Evolutionary conservation across 2,797 vertebrate genomes (phyloP).

Genomic region (Clarias pachynema): DNA sequence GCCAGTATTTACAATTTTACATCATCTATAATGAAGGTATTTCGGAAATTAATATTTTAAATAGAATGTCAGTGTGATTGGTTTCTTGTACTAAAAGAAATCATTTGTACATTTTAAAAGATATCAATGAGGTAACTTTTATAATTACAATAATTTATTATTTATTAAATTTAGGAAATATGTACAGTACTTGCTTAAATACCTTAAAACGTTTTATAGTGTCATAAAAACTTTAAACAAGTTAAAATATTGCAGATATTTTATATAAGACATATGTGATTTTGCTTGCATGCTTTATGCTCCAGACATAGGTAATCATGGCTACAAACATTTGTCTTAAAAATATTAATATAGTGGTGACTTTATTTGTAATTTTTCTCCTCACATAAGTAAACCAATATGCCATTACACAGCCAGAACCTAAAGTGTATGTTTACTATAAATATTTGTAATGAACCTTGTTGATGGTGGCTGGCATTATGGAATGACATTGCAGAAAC

Average conservation of each 20-base stretch:
- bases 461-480: constrained; percentile 41
- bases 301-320: not conserved
- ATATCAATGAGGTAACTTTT: not conserved
- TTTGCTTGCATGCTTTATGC: not conserved
- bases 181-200: not conserved
- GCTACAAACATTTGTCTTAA: not conserved
- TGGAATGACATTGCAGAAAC: constrained; percentile 23
- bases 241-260: not conserved
- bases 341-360: constrained; percentile 17
- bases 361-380: not conserved
- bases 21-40: not conserved
- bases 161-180: not conserved
- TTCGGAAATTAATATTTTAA: not conserved
- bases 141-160: no score
- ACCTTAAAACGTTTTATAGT: not conserved
- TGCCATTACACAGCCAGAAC: constrained; percentile 33
- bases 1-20: not conserved
- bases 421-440: constrained; percentile 40
- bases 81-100: not conserved
- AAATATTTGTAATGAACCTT: constrained; percentile 45
- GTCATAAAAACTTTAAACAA: not conserved
- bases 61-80: not conserved
- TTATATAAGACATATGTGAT: not conserved
- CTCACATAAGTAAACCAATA: constrained; percentile 1
- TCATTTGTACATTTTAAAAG: not conserved